Evolutionary conservation across 2,888 invertebrate species (phyloP).

Genomic region (Byasa hedistus): DNA sequence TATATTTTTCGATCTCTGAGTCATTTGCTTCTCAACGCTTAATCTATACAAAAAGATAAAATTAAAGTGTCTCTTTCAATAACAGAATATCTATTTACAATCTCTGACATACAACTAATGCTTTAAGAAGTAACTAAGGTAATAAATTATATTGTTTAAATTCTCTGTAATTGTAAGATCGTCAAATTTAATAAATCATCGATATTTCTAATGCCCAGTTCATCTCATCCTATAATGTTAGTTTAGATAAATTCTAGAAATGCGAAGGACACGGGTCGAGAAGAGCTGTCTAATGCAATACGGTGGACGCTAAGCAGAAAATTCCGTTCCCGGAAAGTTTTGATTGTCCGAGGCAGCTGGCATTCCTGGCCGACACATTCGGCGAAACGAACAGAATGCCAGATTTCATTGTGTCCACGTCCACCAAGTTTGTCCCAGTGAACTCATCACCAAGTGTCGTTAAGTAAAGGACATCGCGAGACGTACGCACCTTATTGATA

Average conservation of each 20-base stretch:
- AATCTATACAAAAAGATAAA: neutral
- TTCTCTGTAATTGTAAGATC: no score
- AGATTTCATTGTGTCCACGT: conserved; percentile 74
- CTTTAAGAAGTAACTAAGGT: no score
- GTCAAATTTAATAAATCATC: neutral
- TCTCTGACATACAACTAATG: no score
- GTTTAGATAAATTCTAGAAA: conserved; percentile 1
- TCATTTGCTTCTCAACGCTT: neutral
- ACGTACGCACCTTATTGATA: conserved; percentile 24
- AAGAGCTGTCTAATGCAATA: conserved; percentile 60
- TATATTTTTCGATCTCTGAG: neutral
- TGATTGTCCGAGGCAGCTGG: conserved; percentile 79
- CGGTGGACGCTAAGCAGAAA: conserved; percentile 74
- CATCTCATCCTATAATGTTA: neutral
- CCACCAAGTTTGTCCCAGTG: conserved; percentile 57
- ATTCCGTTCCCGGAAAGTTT: conserved; percentile 75
- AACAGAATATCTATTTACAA: no score
- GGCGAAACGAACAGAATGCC: conserved; percentile 58
- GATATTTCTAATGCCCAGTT: neutral
- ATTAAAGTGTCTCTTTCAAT: no score
- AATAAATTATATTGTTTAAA: no score
- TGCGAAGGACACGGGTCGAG: conserved; percentile 2
- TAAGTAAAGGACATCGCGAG: conserved; percentile 39
- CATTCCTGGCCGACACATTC: conserved; percentile 75
- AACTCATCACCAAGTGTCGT: conserved; percentile 64